Conservation (phyloP, 2,797 vertebrate genomes). For the Liparis tanakae region DNA sequence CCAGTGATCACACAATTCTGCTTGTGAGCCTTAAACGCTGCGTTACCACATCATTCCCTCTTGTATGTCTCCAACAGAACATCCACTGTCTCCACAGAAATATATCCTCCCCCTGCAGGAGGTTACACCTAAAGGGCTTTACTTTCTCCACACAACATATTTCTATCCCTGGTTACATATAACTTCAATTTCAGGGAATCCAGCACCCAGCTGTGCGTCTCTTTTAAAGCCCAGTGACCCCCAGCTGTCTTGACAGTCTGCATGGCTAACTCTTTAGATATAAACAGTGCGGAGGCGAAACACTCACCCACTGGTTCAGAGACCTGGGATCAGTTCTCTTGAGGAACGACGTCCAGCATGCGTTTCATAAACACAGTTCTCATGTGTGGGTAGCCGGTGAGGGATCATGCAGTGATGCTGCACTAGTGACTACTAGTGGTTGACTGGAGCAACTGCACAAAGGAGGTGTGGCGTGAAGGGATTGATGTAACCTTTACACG, state of each 20-base stretch:
- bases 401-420: conserved; percentile 30
- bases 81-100: conserved; percentile 55
- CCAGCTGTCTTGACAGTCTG: conserved; percentile 58
- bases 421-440: conserved; percentile 27
- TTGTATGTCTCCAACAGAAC: conserved; percentile 48
- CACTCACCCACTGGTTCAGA: conserved; percentile 48
- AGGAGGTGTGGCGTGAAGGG: conserved; percentile 4
- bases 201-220: conserved; percentile 63
- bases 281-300: conserved; percentile 59
- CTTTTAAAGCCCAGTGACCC: conserved; percentile 62
- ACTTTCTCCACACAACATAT: conserved; percentile 51
- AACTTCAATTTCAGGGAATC: conserved; percentile 56
- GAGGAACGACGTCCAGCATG: conserved; percentile 36
- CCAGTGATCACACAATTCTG: conserved; percentile 59
- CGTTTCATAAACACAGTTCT: conserved; percentile 54
- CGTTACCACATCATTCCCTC: conserved; percentile 38
- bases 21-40: conserved; percentile 47
- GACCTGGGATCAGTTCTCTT: conserved; percentile 51
- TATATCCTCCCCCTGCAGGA: conserved; percentile 56
- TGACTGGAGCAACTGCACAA: conserved; percentile 15
- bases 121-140: conserved; percentile 52
- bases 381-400: conserved; percentile 46
- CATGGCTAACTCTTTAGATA: conserved; percentile 66
- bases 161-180: conserved; percentile 50
- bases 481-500: not conserved